Conservation (phyloP, 2,113 vertebrate genomes). For the Rhynchopsitta pachyrhyncha region DNA sequence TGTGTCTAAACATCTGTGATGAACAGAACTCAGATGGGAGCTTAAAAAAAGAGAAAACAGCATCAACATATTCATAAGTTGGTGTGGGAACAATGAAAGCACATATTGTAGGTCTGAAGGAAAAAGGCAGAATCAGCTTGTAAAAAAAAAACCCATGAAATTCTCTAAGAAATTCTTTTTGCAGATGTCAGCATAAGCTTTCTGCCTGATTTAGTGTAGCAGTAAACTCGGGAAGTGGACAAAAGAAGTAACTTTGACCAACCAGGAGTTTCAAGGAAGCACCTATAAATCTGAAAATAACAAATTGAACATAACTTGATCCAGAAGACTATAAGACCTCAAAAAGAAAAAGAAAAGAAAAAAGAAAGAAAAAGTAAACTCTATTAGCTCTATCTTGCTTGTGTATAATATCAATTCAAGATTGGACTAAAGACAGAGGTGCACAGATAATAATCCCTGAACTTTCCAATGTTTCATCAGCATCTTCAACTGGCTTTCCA, state of each 20-base stretch:
- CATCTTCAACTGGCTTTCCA: neutral
- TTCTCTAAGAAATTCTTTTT: conserved; percentile 66
- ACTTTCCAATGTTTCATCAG: neutral
- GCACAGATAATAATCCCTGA: neutral
- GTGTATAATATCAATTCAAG: neutral
- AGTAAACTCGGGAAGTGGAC: conserved; percentile 40
- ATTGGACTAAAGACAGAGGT: neutral
- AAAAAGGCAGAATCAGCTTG: conserved; percentile 72
- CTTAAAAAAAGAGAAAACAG: conserved; percentile 70
- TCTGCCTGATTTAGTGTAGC: conserved; percentile 32
- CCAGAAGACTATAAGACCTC: neutral
- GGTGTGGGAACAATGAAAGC: conserved; percentile 73
- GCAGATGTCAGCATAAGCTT: conserved; percentile 71
- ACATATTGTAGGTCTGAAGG: conserved; percentile 75
- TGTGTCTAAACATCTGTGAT: conserved; percentile 76
- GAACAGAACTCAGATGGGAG: conserved; percentile 75
- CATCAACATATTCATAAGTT: conserved; percentile 77
- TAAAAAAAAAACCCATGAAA: conserved; percentile 7
- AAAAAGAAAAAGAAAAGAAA: neutral
- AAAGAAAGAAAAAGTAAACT: neutral
- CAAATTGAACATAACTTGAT: neutral
- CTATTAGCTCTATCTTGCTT: neutral
- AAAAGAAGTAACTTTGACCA: conserved; percentile 19
- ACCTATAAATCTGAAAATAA: neutral
- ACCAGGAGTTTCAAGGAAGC: neutral